These are phyloP conservation scores for Lanius collurio DNA, from an alignment of 2,113 vertebrate genomes.

Conservation along the genomic window DNA sequence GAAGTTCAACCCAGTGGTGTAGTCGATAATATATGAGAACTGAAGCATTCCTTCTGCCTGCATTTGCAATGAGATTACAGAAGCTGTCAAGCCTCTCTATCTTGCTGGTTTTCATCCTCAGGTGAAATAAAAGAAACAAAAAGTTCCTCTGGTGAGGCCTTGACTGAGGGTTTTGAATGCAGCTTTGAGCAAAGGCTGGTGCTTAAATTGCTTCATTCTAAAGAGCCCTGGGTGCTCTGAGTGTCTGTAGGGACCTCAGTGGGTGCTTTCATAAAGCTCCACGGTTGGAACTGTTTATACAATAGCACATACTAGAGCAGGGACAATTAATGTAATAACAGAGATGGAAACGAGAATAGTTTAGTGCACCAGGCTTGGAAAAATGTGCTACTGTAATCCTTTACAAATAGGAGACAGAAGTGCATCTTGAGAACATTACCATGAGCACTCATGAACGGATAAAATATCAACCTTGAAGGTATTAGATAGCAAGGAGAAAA, in stretches of 20 bases:
- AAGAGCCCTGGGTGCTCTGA: neutral
- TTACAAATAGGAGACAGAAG: neutral
- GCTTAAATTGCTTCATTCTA: neutral
- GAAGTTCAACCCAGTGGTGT: neutral
- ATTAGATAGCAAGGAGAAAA: neutral
- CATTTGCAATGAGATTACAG: neutral
- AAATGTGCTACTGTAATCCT: neutral
- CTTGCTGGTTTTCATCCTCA: neutral
- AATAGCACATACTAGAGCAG: neutral
- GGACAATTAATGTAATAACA: neutral
- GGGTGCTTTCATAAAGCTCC: neutral
- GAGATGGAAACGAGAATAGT: neutral
- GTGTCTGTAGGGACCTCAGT: neutral
- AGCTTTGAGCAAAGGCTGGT: neutral
- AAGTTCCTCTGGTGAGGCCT: neutral
- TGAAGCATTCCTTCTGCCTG: neutral
- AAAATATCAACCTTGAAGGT: neutral
- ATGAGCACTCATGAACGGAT: neutral
- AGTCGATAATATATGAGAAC: neutral
- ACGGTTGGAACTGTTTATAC: neutral
- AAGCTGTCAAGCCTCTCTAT: neutral
- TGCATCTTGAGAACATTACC: neutral
- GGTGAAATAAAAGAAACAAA: neutral
- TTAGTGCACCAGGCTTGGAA: neutral
- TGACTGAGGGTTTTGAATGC: neutral